Conservation (phyloP, 2,113 vertebrate genomes). For the Cyprinus carpio region DNA sequence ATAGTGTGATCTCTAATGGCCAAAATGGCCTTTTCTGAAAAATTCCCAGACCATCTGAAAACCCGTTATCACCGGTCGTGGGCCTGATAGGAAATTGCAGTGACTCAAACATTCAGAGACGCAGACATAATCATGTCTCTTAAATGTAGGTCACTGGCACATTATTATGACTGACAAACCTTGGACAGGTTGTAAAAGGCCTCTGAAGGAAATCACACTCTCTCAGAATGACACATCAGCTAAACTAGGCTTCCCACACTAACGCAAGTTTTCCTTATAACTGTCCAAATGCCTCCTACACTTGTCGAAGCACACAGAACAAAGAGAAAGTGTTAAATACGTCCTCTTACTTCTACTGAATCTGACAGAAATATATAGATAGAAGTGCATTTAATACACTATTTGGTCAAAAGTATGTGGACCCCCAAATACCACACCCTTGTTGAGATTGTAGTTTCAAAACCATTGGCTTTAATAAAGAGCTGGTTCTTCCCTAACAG, state of each 20-base stretch:
- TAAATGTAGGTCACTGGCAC: constrained; percentile 45
- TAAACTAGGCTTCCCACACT: constrained; percentile 38
- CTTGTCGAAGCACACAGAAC: background rate
- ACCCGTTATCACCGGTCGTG: background rate
- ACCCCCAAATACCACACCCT: background rate
- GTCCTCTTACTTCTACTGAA: background rate
- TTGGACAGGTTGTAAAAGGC: constrained; percentile 33
- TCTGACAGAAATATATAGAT: background rate
- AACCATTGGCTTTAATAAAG: background rate
- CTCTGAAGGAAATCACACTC: constrained; percentile 35
- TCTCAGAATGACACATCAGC: constrained; percentile 46
- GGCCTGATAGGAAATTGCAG: constrained; percentile 29
- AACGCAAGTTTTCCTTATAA: constrained; percentile 5
- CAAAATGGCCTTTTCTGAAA: constrained; percentile 21
- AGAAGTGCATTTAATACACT: background rate
- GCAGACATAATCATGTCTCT: constrained; percentile 31
- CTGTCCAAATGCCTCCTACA: constrained; percentile 42
- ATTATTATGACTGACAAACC: constrained; percentile 41
- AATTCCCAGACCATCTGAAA: constrained; percentile 27
- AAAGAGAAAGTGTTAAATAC: background rate
- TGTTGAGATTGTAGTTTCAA: background rate
- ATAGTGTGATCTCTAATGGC: background rate
- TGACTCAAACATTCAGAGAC: constrained; percentile 41
- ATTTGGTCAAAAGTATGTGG: background rate
- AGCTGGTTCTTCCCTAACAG: background rate